phyloP scores from a whole-genome alignment of 1,140 invertebrate species.

The Ips typographus region DNA sequence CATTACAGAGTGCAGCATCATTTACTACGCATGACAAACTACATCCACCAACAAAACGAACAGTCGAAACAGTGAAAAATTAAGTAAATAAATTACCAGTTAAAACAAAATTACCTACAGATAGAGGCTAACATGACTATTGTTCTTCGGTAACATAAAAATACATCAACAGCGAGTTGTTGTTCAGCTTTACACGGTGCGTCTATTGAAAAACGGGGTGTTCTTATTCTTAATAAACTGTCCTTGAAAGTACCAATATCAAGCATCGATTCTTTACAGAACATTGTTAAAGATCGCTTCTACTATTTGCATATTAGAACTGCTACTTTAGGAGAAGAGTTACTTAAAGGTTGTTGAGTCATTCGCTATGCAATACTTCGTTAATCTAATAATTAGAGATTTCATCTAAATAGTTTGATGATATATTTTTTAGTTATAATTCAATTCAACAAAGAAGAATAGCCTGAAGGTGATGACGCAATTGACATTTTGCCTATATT shows the following conservation, averaged over 20 bases:
- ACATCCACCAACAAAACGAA: background rate
- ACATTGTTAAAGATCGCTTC: constrained; percentile 14
- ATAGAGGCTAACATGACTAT: constrained; percentile 14
- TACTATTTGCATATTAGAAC: constrained; percentile 23
- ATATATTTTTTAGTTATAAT: too few relatives aligned
- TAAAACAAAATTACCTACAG: constrained; percentile 9
- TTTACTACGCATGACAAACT: background rate
- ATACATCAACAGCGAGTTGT: constrained; percentile 13
- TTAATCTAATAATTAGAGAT: too few relatives aligned
- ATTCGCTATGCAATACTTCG: background rate
- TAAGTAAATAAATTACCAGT: constrained; percentile 4
- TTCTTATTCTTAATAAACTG: constrained; percentile 6
- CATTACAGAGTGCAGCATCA: background rate
- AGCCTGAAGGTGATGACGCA: too few relatives aligned
- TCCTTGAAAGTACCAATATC: constrained; percentile 16
- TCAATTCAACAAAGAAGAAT: too few relatives aligned
- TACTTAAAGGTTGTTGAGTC: background rate
- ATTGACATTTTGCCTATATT: too few relatives aligned
- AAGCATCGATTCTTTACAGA: constrained; percentile 8
- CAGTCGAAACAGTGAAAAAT: background rate
- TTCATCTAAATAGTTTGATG: too few relatives aligned
- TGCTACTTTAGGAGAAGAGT: constrained; percentile 9
- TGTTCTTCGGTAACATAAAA: constrained; percentile 18
- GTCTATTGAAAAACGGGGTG: constrained; percentile 20
- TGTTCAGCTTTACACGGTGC: constrained; percentile 13